Evolutionary conservation across 2,888 invertebrate genomes (phyloP).

Genomic region (Eristalis intricaria): DNA sequence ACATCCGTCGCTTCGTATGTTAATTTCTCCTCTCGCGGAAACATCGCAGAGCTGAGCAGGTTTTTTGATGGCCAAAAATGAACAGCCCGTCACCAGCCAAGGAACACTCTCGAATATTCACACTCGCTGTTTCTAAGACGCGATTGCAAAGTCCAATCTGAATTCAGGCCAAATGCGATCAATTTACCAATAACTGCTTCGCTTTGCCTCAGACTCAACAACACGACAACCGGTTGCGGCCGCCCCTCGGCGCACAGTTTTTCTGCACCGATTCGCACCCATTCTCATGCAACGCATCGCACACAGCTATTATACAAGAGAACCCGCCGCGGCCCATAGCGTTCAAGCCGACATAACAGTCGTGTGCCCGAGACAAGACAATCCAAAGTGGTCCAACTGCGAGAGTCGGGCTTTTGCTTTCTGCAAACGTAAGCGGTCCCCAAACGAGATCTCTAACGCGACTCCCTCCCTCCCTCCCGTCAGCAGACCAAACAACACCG

Average conservation of each 20-base stretch:
- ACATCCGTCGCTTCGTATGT: not conserved
- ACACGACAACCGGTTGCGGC: slow-evolving; percentile 23
- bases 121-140: not conserved
- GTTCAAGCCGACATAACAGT: slow-evolving; percentile 12
- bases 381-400: slow-evolving; percentile 44
- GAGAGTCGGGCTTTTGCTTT: not conserved
- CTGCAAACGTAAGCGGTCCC: slow-evolving; percentile 12
- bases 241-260: not conserved
- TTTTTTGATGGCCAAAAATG: not conserved
- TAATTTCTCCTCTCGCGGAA: not conserved
- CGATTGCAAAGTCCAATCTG: slow-evolving; percentile 12
- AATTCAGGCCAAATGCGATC: slow-evolving; percentile 28
- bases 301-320: slow-evolving; percentile 50
- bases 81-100: not conserved
- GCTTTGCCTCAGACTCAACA: slow-evolving; percentile 8
- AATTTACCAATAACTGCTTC: slow-evolving; percentile 19
- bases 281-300: slow-evolving; percentile 33
- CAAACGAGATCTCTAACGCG: slow-evolving; percentile 35
- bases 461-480: slow-evolving; percentile 31
- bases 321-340: not conserved
- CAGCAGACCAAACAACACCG: slow-evolving; percentile 18
- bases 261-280: slow-evolving; percentile 22
- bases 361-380: slow-evolving; percentile 36
- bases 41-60: not conserved
- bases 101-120: not conserved